A percentile compares a stretch with the other conserved stretches of the same genome.
Conservation (phyloP, 2,797 vertebrate genomes). For the Myotis vivesi region DNA sequence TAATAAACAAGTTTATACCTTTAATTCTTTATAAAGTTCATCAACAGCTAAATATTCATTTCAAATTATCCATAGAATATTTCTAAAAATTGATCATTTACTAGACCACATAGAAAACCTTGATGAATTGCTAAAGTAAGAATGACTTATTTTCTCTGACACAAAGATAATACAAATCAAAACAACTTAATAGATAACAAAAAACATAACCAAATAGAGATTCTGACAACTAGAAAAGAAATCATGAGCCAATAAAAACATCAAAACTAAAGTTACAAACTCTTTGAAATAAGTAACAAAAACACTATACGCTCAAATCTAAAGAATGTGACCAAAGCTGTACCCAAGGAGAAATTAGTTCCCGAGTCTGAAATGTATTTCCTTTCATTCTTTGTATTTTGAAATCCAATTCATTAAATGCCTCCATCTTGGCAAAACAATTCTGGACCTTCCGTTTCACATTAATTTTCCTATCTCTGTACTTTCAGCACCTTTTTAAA, state of each 20-base stretch:
- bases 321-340: neutral
- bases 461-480: neutral
- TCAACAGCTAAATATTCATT: slow-evolving; percentile 4
- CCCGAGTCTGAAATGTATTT: neutral
- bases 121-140: slow-evolving; percentile 20
- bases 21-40: slow-evolving; percentile 35
- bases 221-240: slow-evolving; percentile 20
- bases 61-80: neutral
- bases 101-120: slow-evolving; percentile 6
- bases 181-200: neutral
- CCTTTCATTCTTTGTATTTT: slow-evolving; percentile 21
- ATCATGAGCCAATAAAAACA: slow-evolving; percentile 14
- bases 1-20: neutral
- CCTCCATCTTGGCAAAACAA: neutral
- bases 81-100: slow-evolving; percentile 36
- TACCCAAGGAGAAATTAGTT: neutral
- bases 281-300: neutral
- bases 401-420: neutral
- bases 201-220: neutral
- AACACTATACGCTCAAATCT: neutral
- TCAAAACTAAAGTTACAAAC: slow-evolving; percentile 33
- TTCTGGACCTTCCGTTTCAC: neutral
- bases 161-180: neutral
- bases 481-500: neutral
- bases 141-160: neutral